Evolutionary conservation across 2,888 invertebrate genomes (phyloP).

Genomic region (Agrilus biguttatus): DNA sequence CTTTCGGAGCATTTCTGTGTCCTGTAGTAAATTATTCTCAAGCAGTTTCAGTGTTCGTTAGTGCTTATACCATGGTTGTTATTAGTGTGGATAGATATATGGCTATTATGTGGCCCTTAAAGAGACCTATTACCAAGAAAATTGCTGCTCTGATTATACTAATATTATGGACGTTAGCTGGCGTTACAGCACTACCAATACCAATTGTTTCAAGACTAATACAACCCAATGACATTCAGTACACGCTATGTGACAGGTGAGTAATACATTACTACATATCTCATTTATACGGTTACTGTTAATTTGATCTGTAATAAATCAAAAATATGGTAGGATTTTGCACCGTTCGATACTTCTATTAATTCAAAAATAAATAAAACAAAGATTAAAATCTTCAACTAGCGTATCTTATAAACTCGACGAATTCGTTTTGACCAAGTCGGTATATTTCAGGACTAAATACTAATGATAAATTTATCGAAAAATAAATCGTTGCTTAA

Average conservation of each 20-base stretch:
- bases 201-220: constrained; percentile 56
- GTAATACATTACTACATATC: constrained; percentile 17
- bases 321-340: too few species aligned
- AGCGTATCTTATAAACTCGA: too few species aligned
- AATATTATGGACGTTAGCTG: constrained; percentile 60
- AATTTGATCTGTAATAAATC: too few species aligned
- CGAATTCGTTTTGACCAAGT: too few species aligned
- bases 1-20: constrained; percentile 71
- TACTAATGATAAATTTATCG: too few species aligned
- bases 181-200: constrained; percentile 69
- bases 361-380: too few species aligned
- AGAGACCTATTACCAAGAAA: constrained; percentile 63
- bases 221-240: constrained; percentile 44
- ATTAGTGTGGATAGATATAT: constrained; percentile 84
- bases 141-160: constrained; percentile 54
- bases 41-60: constrained; percentile 67
- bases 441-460: too few species aligned
- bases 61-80: constrained; percentile 80
- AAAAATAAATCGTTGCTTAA: too few species aligned
- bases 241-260: constrained; percentile 50
- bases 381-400: too few species aligned
- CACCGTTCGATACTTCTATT: too few species aligned
- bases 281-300: too few species aligned
- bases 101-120: constrained; percentile 78
- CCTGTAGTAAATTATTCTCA: constrained; percentile 72